Evolutionary conservation across 2,888 invertebrate genomes (phyloP).

Genomic region (Coelinius sp.): DNA sequence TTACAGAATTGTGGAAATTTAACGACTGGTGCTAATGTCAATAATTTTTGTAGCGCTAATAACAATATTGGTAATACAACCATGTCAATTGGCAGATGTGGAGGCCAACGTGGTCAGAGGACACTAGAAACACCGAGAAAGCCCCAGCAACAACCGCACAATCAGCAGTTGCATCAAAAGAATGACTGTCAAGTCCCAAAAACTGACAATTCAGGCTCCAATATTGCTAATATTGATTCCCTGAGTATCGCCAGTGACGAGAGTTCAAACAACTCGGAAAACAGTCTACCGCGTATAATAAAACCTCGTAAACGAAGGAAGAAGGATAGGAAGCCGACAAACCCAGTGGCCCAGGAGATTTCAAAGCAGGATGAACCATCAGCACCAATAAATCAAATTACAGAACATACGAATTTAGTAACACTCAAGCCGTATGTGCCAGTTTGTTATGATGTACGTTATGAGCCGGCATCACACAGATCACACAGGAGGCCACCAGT

Average conservation of each 20-base stretch:
- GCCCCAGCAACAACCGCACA: slow-evolving; percentile 36
- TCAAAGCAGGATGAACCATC: slow-evolving; percentile 55
- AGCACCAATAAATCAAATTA: slow-evolving; percentile 39
- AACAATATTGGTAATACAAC: slow-evolving; percentile 51
- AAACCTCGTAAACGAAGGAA: slow-evolving; percentile 91
- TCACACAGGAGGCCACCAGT: slow-evolving; percentile 58
- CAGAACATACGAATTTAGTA: slow-evolving; percentile 60
- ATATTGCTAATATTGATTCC: slow-evolving; percentile 77
- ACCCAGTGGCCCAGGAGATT: slow-evolving; percentile 50
- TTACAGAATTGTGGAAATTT: slow-evolving; percentile 54
- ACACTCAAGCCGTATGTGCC: slow-evolving; percentile 72
- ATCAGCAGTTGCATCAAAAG: slow-evolving; percentile 62
- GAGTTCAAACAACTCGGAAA: slow-evolving; percentile 80
- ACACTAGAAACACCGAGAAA: slow-evolving; percentile 41
- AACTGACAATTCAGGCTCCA: slow-evolving; percentile 54
- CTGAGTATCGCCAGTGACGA: slow-evolving; percentile 84
- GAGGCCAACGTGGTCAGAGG: slow-evolving; percentile 41
- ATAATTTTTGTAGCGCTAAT: slow-evolving; percentile 61
- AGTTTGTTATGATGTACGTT: slow-evolving; percentile 62
- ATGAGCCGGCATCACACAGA: slow-evolving; percentile 60
- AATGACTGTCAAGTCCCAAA: slow-evolving; percentile 63
- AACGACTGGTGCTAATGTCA: slow-evolving; percentile 43
- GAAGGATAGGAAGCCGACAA: slow-evolving; percentile 84
- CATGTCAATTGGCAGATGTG: slow-evolving; percentile 63
- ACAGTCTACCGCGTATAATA: slow-evolving; percentile 88